Base-by-base conservation (phyloP, 2,888 invertebrate species). In the Tenthredo distinguenda region DNA sequence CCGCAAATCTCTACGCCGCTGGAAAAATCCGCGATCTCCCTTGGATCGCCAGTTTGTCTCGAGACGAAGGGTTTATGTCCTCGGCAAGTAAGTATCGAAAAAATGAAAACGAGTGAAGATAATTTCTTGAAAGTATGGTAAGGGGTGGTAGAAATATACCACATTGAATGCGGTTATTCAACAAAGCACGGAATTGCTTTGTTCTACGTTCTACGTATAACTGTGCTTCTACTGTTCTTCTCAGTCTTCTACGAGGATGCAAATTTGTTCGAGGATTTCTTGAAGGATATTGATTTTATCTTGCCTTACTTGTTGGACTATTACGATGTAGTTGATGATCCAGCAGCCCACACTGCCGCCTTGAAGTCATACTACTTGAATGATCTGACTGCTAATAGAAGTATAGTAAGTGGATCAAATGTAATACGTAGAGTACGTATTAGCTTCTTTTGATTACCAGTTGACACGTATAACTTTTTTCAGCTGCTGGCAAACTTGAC, bases 11-110 rank as follows among this genome's bases (percentile, higher is more conserved):
- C 12, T 85, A 88, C 15, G 74, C 86, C n/a, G 7, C 15, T n/a
- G 83, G 86, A 5, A 87, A 86, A 86, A 62, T 87, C 37, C 86
- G 74, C 34, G 88, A 90, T 84, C 81, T 86, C 15, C 89, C 89
- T 4, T 87, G 86, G 74, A 88, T 90, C 7, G 65, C 65, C 26
- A 89, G 89, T 12, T 43, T 86, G 31, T 86, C 87, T 9, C 85
- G 76, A 34, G 84, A 89, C 65, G 90, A 90, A 82, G 89, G 89
- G 47, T 86, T 89, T 4, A 2, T 87, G 15, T n/a, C 87, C 6
- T 85, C 87, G 9, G 79, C 79, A 74, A 26, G 90, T 88, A 58
- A 85, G 74, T 87, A 76, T 37, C 18, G 18, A 10, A 0, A 26
- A 26, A 62, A 62, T 26, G 10, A n/a, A 62, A 26, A 10, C 6